Base-by-base conservation (phyloP, 2,888 invertebrate genomes). In the Stenodema calcarata region DNA sequence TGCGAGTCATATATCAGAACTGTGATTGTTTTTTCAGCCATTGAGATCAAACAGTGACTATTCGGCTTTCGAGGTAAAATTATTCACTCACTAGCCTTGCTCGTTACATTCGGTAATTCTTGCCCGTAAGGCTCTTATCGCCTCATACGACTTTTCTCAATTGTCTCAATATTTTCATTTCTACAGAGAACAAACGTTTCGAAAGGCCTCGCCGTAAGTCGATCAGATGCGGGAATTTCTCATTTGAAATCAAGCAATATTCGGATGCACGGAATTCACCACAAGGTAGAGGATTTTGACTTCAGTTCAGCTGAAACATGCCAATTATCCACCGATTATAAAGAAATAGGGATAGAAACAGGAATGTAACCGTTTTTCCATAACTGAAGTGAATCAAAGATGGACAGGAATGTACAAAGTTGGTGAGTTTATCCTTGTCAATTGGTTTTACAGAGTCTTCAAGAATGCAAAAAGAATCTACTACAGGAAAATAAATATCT, bases 401-500 rank as follows among this genome's bases (percentile, higher is more conserved):
- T n/a, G n/a, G n/a, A n/a, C n/a, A n/a, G n/a, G n/a, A n/a, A 7
- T 35, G 35, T 35, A 4, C 35, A 35, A 35, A 35, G 2, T 35
- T 35, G 35, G 2, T 35, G 7, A 35, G 2, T 35, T 35, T 7
- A 4, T 35, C 35, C 7, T 2, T 35, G 2, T 35, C 14, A 6
- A 3, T 27, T 73, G 23, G 14, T 7, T 44, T 27, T 12, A 27
- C 35, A 81, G 84, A 75, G 84, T 30, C 12, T 84, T 14, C 70
- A 84, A n/a, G 84, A 84, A 16, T 84, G 84, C 47, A 84, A 84
- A 30, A 84, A 75, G n/a, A 84, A 18, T 27, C 44, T 84, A 27
- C 30, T 84, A 7, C 23, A 23, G 16, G 84, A 84, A 73, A 84
- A 84, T n/a, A 73, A 73, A 27, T 42, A 23, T 1, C 44, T 84